These are phyloP conservation scores for Psococerastis gibbosa DNA, from an alignment of 2,888 invertebrate genomes.

Conservation along the genomic window DNA sequence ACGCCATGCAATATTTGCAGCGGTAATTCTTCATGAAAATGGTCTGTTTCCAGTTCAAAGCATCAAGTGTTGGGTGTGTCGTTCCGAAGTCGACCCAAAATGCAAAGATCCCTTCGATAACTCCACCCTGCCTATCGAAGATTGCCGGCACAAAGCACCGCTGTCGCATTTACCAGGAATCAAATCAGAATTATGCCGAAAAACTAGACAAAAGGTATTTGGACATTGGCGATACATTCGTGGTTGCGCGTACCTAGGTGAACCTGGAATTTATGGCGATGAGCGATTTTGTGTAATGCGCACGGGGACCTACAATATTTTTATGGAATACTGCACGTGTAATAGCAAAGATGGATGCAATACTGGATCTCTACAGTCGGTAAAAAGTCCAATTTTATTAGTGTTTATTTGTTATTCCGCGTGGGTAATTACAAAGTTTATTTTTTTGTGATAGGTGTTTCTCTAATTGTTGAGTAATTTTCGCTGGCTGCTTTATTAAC, in stretches of 20 bases:
- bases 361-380: conserved; percentile 23
- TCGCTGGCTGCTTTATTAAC: too few species aligned
- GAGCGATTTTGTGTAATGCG: conserved; percentile 81
- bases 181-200: conserved; percentile 70
- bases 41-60: conserved; percentile 20
- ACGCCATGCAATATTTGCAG: too few species aligned
- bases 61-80: conserved; percentile 76
- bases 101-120: conserved; percentile 88
- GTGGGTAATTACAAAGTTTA: too few species aligned
- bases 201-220: conserved; percentile 62
- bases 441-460: too few species aligned
- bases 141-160: conserved; percentile 41
- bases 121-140: conserved; percentile 64
- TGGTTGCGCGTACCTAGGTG: conserved; percentile 69
- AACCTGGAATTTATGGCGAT: conserved; percentile 75
- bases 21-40: too few species aligned
- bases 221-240: conserved; percentile 21
- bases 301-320: conserved; percentile 82
- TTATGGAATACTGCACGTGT: conserved; percentile 85
- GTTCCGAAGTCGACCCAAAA: conserved; percentile 74
- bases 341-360: conserved; percentile 87
- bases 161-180: conserved; percentile 47
- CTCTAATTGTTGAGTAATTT: too few species aligned
- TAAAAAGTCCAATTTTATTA: background rate
- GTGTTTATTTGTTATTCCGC: too few species aligned